Conservation (phyloP, 1,140 invertebrate genomes). For the Drosophila tani region DNA sequence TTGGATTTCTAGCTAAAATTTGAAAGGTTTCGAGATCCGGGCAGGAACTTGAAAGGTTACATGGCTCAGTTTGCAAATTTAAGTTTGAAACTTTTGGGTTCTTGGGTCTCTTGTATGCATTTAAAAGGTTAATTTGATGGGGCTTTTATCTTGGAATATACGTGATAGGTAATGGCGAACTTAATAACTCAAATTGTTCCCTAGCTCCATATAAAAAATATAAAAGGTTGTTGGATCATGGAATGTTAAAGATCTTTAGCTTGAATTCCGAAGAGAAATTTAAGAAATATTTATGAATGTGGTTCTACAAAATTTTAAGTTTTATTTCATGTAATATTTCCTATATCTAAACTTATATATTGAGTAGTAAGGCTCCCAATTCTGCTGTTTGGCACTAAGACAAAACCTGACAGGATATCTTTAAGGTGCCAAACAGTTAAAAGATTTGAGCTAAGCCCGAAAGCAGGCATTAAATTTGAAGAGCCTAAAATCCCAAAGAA, state of each 20-base stretch:
- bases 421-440: slow-evolving; percentile 21
- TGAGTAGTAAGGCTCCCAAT: background rate
- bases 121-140: slow-evolving; percentile 43
- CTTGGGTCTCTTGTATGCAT: background rate
- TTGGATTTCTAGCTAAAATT: slow-evolving; percentile 23
- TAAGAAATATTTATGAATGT: too few species aligned
- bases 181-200: slow-evolving; percentile 2
- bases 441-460: slow-evolving; percentile 12
- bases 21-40: slow-evolving; percentile 23
- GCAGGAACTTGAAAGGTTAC: slow-evolving; percentile 42
- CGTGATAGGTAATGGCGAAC: background rate
- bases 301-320: too few species aligned
- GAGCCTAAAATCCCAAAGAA: slow-evolving; percentile 33
- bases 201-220: background rate
- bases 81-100: slow-evolving; percentile 20
- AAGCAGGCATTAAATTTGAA: slow-evolving; percentile 41
- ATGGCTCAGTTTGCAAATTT: slow-evolving; percentile 17
- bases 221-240: background rate
- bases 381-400: slow-evolving; percentile 8
- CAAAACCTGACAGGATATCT: slow-evolving; percentile 13
- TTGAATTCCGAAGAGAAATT: background rate
- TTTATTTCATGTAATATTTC: background rate
- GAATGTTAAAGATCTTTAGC: background rate
- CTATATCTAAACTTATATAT: background rate
- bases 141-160: background rate